Percentiles rank a stretch among this genome's conserved stretches.
phyloP scores from a whole-genome alignment of 2,888 invertebrate species.

The Macrophya alboannulata region DNA sequence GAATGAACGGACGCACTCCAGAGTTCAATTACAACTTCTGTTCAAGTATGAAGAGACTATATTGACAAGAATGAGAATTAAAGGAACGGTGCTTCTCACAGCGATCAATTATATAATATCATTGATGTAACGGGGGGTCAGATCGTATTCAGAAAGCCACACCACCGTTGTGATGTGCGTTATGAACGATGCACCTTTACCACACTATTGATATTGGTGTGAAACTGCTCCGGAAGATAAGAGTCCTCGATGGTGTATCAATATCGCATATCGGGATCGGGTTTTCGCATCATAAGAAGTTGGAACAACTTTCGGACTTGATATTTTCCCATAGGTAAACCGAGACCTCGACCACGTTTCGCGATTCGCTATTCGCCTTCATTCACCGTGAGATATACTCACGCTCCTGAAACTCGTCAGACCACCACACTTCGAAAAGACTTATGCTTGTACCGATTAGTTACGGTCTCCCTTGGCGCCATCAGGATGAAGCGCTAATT shows the following conservation, averaged over 20 bases:
- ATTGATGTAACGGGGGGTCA: neutral
- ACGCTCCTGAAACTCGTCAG: neutral
- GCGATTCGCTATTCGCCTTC: neutral
- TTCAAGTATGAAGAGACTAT: neutral
- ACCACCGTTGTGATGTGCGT: neutral
- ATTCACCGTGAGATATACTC: constrained; percentile 36
- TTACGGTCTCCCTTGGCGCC: neutral
- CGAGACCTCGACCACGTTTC: neutral
- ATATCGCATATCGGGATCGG: constrained; percentile 28
- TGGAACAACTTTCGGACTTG: constrained; percentile 22
- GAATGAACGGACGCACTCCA: neutral
- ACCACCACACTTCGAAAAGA: neutral
- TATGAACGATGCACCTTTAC: constrained; percentile 15
- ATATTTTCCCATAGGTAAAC: constrained; percentile 25
- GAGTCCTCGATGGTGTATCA: constrained; percentile 18
- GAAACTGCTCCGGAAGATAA: constrained; percentile 1
- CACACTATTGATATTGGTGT: neutral
- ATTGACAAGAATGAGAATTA: constrained; percentile 30
- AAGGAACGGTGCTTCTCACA: constrained; percentile 35
- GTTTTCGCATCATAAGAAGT: neutral
- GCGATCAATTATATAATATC: constrained; percentile 40
- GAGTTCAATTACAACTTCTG: neutral
- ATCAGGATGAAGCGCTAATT: neutral
- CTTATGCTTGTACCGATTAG: neutral
- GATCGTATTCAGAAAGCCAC: constrained; percentile 43